Conservation (phyloP, 2,113 vertebrate genomes). For the Irena cyanogastra region DNA sequence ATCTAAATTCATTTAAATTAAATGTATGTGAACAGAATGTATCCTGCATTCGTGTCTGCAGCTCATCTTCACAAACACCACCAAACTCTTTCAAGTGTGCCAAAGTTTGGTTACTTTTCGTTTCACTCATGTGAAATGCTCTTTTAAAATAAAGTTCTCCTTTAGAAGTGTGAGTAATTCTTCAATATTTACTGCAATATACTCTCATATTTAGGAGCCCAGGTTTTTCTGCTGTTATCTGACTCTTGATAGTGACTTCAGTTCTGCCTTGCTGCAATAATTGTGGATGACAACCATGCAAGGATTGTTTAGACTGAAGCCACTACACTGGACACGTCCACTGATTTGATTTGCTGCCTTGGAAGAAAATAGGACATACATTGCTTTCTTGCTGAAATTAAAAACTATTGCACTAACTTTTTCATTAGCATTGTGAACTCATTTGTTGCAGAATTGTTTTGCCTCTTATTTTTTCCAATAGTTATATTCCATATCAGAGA, state of each 20-base stretch:
- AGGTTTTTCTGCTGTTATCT: background rate
- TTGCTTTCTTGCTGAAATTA: background rate
- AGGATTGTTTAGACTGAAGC: conserved; percentile 1
- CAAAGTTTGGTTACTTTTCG: background rate
- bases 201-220: background rate
- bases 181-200: background rate
- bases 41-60: background rate
- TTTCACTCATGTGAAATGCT: background rate
- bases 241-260: background rate
- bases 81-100: background rate
- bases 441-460: background rate
- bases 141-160: background rate
- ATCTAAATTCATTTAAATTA: background rate
- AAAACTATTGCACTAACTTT: background rate
- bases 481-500: background rate
- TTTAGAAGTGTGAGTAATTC: background rate
- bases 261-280: background rate
- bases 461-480: background rate
- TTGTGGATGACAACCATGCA: background rate
- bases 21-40: background rate
- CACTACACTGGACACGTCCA: background rate
- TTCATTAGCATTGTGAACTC: conserved; percentile 11
- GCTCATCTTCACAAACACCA: background rate
- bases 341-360: background rate
- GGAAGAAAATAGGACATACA: background rate